Evolutionary conservation across 2,888 invertebrate genomes (phyloP).

Genomic region (Camptogramma bilineatum): DNA sequence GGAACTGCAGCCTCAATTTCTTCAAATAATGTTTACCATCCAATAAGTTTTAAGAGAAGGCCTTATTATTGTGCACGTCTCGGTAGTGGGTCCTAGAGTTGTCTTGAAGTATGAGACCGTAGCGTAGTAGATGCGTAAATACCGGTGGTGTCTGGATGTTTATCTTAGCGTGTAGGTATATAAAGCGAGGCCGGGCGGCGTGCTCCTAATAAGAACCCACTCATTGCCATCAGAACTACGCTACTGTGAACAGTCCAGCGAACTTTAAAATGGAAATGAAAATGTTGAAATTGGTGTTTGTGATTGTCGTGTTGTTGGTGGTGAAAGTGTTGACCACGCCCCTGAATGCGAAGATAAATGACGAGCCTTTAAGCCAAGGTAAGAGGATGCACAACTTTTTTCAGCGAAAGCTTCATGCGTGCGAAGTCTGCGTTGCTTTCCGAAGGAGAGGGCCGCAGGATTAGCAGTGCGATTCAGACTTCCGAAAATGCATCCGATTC

Average conservation of each 20-base stretch:
- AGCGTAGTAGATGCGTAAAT: constrained; percentile 20
- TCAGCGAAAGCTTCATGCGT: background rate
- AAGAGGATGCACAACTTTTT: constrained; percentile 29
- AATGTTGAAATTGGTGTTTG: constrained; percentile 57
- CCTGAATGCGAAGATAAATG: constrained; percentile 34
- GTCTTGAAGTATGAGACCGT: constrained; percentile 9
- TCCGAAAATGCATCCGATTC: too few species aligned
- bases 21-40: too few species aligned
- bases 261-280: constrained; percentile 33
- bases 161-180: constrained; percentile 58
- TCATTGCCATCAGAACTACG: constrained; percentile 38
- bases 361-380: constrained; percentile 46
- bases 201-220: constrained; percentile 21
- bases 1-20: too few species aligned
- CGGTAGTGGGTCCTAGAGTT: too few species aligned
- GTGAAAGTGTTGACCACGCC: constrained; percentile 53
- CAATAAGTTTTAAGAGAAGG: too few species aligned
- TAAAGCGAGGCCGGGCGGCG: constrained; percentile 28
- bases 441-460: too few species aligned
- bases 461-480: too few species aligned
- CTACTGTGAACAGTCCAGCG: constrained; percentile 34
- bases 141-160: constrained; percentile 48
- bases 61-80: too few species aligned
- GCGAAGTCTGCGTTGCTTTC: too few species aligned
- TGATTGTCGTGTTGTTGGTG: constrained; percentile 53